Base-by-base conservation (phyloP, 2,888 invertebrate species). In the Anthrax anthrax region DNA sequence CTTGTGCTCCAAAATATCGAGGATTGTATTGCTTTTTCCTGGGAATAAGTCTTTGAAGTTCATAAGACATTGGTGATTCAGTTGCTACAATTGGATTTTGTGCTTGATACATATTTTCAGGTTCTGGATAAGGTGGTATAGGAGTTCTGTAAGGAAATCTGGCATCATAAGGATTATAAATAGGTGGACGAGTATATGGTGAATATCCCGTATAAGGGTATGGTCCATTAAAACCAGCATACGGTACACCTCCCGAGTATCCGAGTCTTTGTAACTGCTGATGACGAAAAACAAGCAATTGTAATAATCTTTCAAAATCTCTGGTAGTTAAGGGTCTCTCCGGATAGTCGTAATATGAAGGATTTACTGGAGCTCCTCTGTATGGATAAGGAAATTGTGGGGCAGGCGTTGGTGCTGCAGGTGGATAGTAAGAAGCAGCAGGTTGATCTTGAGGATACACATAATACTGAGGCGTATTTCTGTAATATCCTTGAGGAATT, bases 291-390 rank as follows among this genome's bases (percentile, higher is more conserved):
- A 83, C 73, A 47, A 84, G 65, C 59, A 78, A 74, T 51, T 81
- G 78, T 8, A 84, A 66, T 37, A 84, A 64, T 42, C 77, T 71
- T 57, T 81, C 80, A 50, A 83, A 76, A 58, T 84, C 83, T 56
- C 76, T 73, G 2, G 81, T 78, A 57, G 81, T 82, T 3, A 83
- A 75, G 9, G 83, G 83, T 12, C 81, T 76, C 42, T 77, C 72
- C 39, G 80, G 80, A 3, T 74, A 71, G 48, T 75, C 71, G 48
- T 75, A 71, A 50, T 75, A 75, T 19, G 72, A 27, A 14, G 40
- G 41, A 34, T 48, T 44, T 14, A 18, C 36, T 18, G 32, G 32
- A 10, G 16, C 14, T 23, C 27, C 38, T 14, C 27, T 13, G 17
- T 39, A 39, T 3, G 16, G 70, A 14, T 40, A 43, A 36, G 38